Base-by-base conservation (phyloP, 2,888 invertebrate species). In the Dynastes tityus region DNA sequence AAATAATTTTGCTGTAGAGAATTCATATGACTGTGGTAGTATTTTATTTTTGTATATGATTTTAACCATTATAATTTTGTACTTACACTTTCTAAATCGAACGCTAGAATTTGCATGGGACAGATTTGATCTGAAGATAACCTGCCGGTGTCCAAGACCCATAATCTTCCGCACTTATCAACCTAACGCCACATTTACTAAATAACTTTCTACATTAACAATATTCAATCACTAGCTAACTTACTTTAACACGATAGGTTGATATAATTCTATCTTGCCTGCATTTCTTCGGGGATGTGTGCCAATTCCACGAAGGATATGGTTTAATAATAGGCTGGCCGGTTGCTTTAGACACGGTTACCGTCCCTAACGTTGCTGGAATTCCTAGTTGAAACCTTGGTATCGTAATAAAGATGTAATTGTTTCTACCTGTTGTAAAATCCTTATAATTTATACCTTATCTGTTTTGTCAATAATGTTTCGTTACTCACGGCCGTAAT, bases 381-480 rank as follows among this genome's bases (percentile, higher is more conserved):
- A 94, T 91, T 0, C 96, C 96, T 0, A 87, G 87, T 84, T 91
- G 92, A 83, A 95, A 94, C 9, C 95, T 90, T 0, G 96, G 96
- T 78, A 94, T 91, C 0, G 95, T 92, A 0, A 95, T 89, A 85
- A 96, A 95, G 2, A 95, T 27, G 22, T 8, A 22, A 2, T 22
- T 45, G 8, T 16, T 45, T 11, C 8, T 45, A 1, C 45, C 67
- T 67, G 5, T 9, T 32, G 11, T n/a, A 11, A 13, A 55, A 2
- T 63, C 2, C 3, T 0, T 1, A 22, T 27, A 1, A 37, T 37
- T 5, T 37, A 22, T 22, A 22, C 0, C 22, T 22, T 22, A 37
- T 37, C 6, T 37, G 32, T 2, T 37, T 37, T 37, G 2, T 9
- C 2, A 0, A 58, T 5, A 4, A 16, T 8, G 8, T 58, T 16